Conservation (phyloP, 2,113 vertebrate genomes). For the Climacteris rufus region DNA sequence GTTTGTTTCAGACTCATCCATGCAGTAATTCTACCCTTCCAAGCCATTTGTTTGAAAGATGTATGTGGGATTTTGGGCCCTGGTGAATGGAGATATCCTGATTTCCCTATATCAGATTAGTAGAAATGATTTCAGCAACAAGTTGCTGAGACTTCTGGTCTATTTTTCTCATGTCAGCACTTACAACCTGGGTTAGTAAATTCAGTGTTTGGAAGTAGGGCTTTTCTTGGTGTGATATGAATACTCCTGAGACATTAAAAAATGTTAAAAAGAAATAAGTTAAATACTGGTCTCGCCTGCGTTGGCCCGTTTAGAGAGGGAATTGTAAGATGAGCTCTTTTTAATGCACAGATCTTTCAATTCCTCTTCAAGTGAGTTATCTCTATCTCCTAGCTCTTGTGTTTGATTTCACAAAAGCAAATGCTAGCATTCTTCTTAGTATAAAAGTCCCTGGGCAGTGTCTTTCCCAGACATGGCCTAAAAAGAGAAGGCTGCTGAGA, state of each 20-base stretch:
- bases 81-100: neutral
- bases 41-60: neutral
- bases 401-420: neutral
- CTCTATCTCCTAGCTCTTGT: neutral
- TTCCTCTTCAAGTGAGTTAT: neutral
- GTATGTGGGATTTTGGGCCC: neutral
- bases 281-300: neutral
- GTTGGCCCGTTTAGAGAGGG: neutral
- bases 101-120: neutral
- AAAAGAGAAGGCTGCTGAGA: neutral
- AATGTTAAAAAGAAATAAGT: neutral
- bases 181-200: neutral
- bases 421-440: neutral
- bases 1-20: neutral
- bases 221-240: neutral
- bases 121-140: neutral
- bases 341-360: neutral
- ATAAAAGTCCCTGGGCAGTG: neutral
- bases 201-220: neutral
- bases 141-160: neutral
- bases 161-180: neutral
- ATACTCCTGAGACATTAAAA: neutral
- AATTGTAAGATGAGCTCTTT: neutral
- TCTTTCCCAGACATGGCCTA: neutral
- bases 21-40: neutral